Evolutionary conservation across 37 sponge, comb jelly and placozoan genomes (phyloP), one percentile per base, ranked within the genome.

Genomic region (Bolinopsis microptera): DNA sequence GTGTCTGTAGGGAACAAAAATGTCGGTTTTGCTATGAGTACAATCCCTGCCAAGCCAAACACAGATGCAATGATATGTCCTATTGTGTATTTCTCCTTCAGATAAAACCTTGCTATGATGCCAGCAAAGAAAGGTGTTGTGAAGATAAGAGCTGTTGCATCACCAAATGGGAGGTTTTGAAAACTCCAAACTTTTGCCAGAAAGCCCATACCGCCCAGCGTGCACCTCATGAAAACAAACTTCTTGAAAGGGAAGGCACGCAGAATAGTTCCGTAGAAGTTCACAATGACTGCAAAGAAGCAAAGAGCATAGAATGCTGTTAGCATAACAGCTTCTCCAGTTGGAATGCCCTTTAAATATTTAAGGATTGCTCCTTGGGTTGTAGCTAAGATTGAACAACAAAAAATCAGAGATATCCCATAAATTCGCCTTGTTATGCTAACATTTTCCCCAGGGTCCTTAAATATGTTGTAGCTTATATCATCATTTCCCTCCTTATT

Each of bases 141-240:
- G 80, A 77, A 77, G 34, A 77, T 32, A 1, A 77, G 80, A 34
- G 80, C 80, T 32, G 36, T 77, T 16, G 80, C 80, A 18, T 77
- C 32, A 21, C 80, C 80, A 18, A 77, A 32, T 1, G 80, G 80
- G 18, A 77, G 35, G 80, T 77, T 77, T 1, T 77, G 80, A 3
- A 77, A 27, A 77, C 80, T 77, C 80, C 80, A 77, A 16, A 77
- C 80, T 32, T 77, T 77, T 34, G 18, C 9, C 3, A 77, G 80
- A 18, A 77, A 32, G 22, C 33, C 80, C 21, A 27, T 22, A 13
- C 33, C 27, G 21, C 80, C 80, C 0, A 28, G 32, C 16, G 32
- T 5, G 32, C 80, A 77, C 35, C 80, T 32, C 37, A 77, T 32
- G 21, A 77, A 77, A 3, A 77, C 80, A 18, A 27, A 77, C 80